Evolutionary conservation across 2,888 invertebrate genomes (phyloP).

Genomic region (Melanophora roralis): DNA sequence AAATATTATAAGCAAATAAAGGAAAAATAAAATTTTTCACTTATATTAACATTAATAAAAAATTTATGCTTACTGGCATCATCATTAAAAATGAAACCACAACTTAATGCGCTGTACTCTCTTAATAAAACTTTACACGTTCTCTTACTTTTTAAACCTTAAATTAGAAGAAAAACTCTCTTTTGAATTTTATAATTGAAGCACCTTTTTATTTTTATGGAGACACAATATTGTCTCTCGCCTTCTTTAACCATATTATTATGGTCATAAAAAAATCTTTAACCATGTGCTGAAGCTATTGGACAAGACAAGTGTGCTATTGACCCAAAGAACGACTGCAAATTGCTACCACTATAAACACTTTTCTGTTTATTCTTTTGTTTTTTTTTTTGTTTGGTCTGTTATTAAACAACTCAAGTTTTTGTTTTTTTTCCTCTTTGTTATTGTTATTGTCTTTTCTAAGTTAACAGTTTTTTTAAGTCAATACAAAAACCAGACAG

Average conservation of each 20-base stretch:
- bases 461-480: not conserved
- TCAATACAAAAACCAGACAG: constrained; percentile 7
- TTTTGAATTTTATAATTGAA: not conserved
- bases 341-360: not conserved
- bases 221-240: not conserved
- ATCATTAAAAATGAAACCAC: not conserved
- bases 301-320: constrained; percentile 76
- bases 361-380: constrained; percentile 24
- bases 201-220: not conserved
- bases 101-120: not conserved
- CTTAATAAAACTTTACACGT: not conserved
- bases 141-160: constrained; percentile 17
- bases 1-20: too few species aligned
- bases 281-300: constrained; percentile 63
- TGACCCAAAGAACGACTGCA: constrained; percentile 76
- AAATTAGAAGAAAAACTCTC: not conserved
- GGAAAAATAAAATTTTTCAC: too few species aligned
- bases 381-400: constrained; percentile 30
- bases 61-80: not conserved
- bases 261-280: constrained; percentile 33
- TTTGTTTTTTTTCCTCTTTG: not conserved
- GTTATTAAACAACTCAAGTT: constrained; percentile 46
- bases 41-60: not conserved
- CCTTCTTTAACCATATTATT: not conserved
- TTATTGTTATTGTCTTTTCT: constrained; percentile 5